Percentiles rank a stretch among this genome's conserved stretches.
These are phyloP conservation scores for Macrotus californicus DNA, from an alignment of 2,113 vertebrate species.

Conservation along the genomic window DNA sequence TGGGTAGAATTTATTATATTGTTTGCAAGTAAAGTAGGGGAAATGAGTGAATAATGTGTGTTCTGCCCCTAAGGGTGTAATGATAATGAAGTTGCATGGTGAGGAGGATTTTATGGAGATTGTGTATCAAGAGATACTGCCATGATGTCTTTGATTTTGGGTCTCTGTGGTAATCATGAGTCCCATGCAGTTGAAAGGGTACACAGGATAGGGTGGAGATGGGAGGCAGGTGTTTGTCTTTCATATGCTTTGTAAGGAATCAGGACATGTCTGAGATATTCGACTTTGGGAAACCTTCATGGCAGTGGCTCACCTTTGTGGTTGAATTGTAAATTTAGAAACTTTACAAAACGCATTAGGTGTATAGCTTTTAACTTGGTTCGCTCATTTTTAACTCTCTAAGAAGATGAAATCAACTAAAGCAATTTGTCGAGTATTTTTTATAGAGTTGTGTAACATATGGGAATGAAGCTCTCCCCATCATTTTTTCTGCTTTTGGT, in stretches of 20 bases:
- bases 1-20: background rate
- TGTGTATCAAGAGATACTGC: background rate
- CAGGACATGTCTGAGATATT: background rate
- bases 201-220: background rate
- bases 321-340: background rate
- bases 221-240: conserved; percentile 6
- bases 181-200: background rate
- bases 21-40: background rate
- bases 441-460: background rate
- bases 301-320: background rate
- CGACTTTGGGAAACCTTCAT: background rate
- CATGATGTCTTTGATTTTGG: background rate
- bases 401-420: background rate
- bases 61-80: background rate
- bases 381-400: background rate
- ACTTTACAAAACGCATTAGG: background rate
- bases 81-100: conserved; percentile 5
- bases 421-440: background rate
- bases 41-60: background rate
- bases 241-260: background rate
- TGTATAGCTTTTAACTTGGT: background rate
- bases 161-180: background rate
- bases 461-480: background rate
- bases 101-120: background rate
- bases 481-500: background rate